A percentile compares a stretch with the other conserved stretches of the same genome.
Evolutionary conservation across 2,888 invertebrate genomes (phyloP).

Genomic region (Baronia brevicornis): DNA sequence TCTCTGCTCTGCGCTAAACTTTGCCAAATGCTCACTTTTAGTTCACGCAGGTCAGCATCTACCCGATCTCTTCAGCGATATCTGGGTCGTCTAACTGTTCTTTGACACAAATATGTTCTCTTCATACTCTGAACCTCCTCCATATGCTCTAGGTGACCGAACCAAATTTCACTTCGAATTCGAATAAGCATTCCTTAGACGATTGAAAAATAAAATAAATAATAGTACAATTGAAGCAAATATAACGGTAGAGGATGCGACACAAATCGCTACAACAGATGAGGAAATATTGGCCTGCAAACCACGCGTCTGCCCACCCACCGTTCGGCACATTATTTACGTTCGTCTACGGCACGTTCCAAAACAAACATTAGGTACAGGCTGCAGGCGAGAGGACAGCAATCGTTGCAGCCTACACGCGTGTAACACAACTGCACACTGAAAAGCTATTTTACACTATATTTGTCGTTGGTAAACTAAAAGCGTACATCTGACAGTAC

Average conservation of each 20-base stretch:
- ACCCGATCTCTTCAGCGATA: too few species aligned
- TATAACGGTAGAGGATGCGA: slow-evolving; percentile 5
- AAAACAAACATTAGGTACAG: slow-evolving; percentile 62
- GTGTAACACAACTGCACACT: slow-evolving; percentile 6
- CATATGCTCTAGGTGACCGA: too few species aligned
- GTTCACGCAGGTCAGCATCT: too few species aligned
- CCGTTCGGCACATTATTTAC: slow-evolving; percentile 42
- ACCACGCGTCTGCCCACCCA: slow-evolving; percentile 29
- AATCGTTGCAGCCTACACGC: slow-evolving; percentile 7
- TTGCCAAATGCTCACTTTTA: too few species aligned
- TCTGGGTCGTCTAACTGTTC: too few species aligned
- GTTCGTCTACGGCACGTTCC: slow-evolving; percentile 43
- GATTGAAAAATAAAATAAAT: too few species aligned
- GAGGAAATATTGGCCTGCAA: slow-evolving; percentile 43
- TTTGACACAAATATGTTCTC: too few species aligned
- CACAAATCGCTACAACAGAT: slow-evolving; percentile 28
- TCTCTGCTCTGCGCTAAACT: too few species aligned
- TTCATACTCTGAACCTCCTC: too few species aligned
- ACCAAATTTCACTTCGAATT: too few species aligned
- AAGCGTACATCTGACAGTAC: too few species aligned
- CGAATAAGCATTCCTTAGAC: too few species aligned
- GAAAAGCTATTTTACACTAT: not conserved
- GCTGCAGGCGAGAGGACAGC: slow-evolving; percentile 33
- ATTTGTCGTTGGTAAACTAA: slow-evolving; percentile 3
- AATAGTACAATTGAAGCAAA: slow-evolving; percentile 3